phyloP scores from a whole-genome alignment of 2,797 vertebrate species.

The Pseudochaenichthys georgianus region DNA sequence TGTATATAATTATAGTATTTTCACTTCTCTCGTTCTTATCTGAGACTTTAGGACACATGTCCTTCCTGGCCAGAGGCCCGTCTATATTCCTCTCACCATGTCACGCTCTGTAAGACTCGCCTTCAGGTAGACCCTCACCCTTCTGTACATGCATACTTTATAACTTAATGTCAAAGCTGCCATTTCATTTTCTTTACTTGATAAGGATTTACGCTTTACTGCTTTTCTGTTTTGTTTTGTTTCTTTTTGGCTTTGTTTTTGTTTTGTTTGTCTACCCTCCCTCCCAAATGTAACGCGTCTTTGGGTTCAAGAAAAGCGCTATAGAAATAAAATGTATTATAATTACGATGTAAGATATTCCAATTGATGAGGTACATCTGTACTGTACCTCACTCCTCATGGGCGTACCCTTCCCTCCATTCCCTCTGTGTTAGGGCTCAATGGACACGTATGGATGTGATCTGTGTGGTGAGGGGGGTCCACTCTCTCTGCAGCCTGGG shows the following conservation, averaged over 20 bases:
- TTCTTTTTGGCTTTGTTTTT: too few relatives aligned
- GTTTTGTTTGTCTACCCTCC: too few relatives aligned
- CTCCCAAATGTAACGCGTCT: too few relatives aligned
- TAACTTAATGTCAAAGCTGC: not conserved
- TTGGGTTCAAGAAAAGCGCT: too few relatives aligned
- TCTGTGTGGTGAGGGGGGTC: not conserved
- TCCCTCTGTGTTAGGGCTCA: not conserved
- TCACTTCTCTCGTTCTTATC: not conserved
- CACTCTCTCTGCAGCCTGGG: too few relatives aligned
- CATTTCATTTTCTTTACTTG: conserved; percentile 12
- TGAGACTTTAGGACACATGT: not conserved
- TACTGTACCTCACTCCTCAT: conserved; percentile 17
- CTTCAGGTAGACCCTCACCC: not conserved
- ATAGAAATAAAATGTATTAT: too few relatives aligned
- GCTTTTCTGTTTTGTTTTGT: too few relatives aligned
- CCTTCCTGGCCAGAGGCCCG: not conserved
- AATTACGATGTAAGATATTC: not conserved
- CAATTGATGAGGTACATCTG: conserved; percentile 15
- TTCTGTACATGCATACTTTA: conserved; percentile 3
- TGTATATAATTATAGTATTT: not conserved
- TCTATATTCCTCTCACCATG: not conserved
- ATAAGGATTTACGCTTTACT: not conserved
- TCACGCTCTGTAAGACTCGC: conserved; percentile 1
- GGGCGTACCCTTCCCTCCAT: not conserved
- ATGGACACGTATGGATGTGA: not conserved